Conservation (phyloP, 2,113 vertebrate genomes). For the Noctilio leporinus region DNA sequence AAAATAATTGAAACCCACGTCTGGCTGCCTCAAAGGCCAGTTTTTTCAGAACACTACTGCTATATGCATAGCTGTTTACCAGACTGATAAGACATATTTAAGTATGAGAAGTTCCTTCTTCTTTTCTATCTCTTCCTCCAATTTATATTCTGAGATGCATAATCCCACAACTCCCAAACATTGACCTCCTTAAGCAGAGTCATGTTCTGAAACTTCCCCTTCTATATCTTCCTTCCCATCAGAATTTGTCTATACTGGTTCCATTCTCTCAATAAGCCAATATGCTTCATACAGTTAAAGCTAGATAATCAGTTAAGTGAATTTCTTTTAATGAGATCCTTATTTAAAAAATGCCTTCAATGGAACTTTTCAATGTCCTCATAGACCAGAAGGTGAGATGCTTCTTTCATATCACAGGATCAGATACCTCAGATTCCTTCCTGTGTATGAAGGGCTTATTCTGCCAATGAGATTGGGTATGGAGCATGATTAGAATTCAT, state of each 20-base stretch:
- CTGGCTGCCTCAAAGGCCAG: neutral
- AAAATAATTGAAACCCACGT: neutral
- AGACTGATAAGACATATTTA: neutral
- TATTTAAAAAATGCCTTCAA: neutral
- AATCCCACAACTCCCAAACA: neutral
- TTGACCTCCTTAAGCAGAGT: neutral
- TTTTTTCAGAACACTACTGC: neutral
- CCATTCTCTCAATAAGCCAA: neutral
- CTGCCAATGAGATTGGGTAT: neutral
- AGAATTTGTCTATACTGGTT: neutral
- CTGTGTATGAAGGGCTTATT: neutral
- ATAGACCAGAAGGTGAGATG: neutral
- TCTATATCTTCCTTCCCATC: neutral
- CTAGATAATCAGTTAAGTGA: neutral
- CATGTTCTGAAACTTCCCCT: neutral
- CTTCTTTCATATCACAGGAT: neutral
- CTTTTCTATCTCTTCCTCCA: neutral
- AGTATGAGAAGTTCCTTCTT: neutral
- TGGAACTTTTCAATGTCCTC: neutral
- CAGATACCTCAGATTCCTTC: neutral
- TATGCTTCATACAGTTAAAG: neutral
- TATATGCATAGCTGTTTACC: neutral
- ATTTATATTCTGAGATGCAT: neutral
- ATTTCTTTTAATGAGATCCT: neutral
- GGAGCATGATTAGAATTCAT: neutral